Evolutionary conservation across 2,888 invertebrate species (phyloP), one percentile per base, ranked within the genome.

Genomic region (Brenthis ino): DNA sequence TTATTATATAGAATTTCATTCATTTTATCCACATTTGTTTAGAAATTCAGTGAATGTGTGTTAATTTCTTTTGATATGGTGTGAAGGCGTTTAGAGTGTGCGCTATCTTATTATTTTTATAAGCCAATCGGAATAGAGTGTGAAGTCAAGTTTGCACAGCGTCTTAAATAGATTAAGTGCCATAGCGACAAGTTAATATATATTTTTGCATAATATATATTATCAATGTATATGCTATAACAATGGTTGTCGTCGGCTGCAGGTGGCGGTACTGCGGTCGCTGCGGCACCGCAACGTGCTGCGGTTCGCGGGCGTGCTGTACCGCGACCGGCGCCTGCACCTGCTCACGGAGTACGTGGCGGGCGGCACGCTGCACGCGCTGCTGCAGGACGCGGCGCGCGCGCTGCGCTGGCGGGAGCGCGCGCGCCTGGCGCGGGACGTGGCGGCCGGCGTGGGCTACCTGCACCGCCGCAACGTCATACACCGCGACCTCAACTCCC

Each of bases 391-490:
- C 70, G 33, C 70, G 0, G 85, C 90, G 0, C 94, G 95, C 56
- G 89, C 95, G 0, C 86, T 98, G 66, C 94, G 95, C 28, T 98
- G 98, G 98, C 94, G 95, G 67, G 95, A 95, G 80, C 94, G 98
- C 33, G 96, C 96, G 3, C 96, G 96, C 0, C 96, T 98, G 85
- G 97, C 98, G 60, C 96, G 97, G 76, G 98, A 98, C 87, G 98
- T 98, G 81, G 96, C 98, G 53, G 95, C 97, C 28, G 99, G 98
- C 74, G 97, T 99, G 96, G 96, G 97, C 13, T 99, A 99, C 91
- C 93, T 99, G 72, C 99, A 99, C 91, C 97, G 97, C 76, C 96
- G 96, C 96, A 97, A 97, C 88, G 97, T 99, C 75, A 98, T 99
- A 76, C 99, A 99, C 90, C 93, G 98, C 65, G 99, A 99, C 93